A percentile compares a stretch with the other conserved stretches of the same genome.
phyloP scores from a whole-genome alignment of 2,113 vertebrate genomes.

The Myrmecophaga tridactyla region DNA sequence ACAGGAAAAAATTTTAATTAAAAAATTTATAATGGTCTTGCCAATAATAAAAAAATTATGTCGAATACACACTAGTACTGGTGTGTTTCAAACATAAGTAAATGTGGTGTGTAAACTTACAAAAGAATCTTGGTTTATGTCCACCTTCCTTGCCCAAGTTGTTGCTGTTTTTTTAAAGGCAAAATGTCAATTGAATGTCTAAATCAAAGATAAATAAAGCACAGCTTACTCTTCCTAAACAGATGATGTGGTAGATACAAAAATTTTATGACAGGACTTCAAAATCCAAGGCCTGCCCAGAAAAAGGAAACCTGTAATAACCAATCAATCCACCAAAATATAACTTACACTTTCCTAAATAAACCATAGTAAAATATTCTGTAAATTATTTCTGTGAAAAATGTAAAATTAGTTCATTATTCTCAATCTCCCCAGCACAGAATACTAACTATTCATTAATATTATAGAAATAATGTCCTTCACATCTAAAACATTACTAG shows the following conservation, averaged over 20 bases:
- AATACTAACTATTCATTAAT: background rate
- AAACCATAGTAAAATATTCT: background rate
- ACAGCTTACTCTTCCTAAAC: slow-evolving; percentile 36
- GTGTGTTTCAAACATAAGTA: slow-evolving; percentile 47
- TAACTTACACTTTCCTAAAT: slow-evolving; percentile 34
- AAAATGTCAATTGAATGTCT: slow-evolving; percentile 44
- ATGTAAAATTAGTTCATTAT: slow-evolving; percentile 7
- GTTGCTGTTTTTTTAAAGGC: background rate
- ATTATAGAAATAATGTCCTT: background rate
- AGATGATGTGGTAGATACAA: slow-evolving; percentile 30
- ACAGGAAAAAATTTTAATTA: slow-evolving; percentile 20
- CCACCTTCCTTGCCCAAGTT: slow-evolving; percentile 40
- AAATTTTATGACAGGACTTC: background rate
- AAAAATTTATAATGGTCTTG: slow-evolving; percentile 46
- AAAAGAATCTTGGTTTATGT: slow-evolving; percentile 37
- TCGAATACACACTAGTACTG: slow-evolving; percentile 39
- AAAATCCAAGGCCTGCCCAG: slow-evolving; percentile 58
- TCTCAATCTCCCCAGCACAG: background rate
- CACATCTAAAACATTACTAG: slow-evolving; percentile 14
- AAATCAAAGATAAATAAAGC: slow-evolving; percentile 16
- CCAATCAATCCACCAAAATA: background rate
- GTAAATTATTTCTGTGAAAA: slow-evolving; percentile 41
- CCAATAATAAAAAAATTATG: slow-evolving; percentile 48
- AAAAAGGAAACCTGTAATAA: background rate
- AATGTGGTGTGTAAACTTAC: background rate